phyloP scores from a whole-genome alignment of 2,888 invertebrate species.

The Leucophora obtusa region DNA sequence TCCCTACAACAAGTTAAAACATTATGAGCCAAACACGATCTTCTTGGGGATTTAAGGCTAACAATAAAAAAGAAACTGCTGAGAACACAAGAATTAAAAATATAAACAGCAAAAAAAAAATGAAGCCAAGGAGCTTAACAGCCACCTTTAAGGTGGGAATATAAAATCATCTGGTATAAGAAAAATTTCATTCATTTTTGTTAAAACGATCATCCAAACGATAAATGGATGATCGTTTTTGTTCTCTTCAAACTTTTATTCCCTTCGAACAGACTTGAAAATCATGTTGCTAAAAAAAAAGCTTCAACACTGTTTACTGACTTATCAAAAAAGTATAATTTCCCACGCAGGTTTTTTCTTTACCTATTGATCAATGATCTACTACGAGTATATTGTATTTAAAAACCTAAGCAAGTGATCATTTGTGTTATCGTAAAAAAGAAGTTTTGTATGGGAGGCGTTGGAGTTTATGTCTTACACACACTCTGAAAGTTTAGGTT shows the following conservation, averaged over 20 bases:
- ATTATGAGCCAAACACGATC: constrained; percentile 64
- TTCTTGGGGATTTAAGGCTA: constrained; percentile 28
- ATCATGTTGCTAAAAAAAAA: neutral
- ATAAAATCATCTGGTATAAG: constrained; percentile 25
- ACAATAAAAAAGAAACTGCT: constrained; percentile 29
- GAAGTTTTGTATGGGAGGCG: constrained; percentile 22
- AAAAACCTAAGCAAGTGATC: neutral
- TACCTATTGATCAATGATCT: constrained; percentile 27
- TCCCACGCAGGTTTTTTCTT: constrained; percentile 58
- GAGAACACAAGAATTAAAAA: constrained; percentile 41
- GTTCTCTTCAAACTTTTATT: constrained; percentile 12
- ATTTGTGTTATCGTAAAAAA: neutral
- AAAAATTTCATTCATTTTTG: constrained; percentile 59
- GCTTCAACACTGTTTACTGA: constrained; percentile 55
- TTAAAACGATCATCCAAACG: constrained; percentile 53
- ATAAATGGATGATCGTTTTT: constrained; percentile 56
- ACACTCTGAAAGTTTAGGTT: neutral
- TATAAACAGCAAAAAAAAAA: constrained; percentile 22
- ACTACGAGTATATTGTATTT: neutral
- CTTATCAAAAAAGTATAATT: constrained; percentile 47
- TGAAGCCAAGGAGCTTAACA: constrained; percentile 54
- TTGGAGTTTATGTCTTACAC: constrained; percentile 24
- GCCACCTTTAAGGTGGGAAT: constrained; percentile 53
- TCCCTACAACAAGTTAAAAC: constrained; percentile 46
- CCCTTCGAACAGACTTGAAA: neutral